Conservation (phyloP, 1,140 invertebrate species). For the Trichonephila clavata region DNA sequence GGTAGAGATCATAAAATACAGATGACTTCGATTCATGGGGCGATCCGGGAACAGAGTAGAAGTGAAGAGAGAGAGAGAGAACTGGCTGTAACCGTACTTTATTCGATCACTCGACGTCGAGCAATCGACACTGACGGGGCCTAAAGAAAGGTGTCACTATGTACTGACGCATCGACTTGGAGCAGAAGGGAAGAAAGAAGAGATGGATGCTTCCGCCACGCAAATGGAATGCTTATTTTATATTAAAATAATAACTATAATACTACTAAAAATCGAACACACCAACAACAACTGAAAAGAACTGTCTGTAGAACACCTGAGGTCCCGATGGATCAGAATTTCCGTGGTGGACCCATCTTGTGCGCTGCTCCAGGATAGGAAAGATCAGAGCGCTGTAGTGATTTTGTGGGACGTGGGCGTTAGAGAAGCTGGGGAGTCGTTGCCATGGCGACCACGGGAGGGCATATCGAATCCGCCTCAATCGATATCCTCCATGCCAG, state of each 20-base stretch:
- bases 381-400: conserved; percentile 13
- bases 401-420: conserved; percentile 60
- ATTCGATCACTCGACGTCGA: conserved; percentile 37
- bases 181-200: not conserved
- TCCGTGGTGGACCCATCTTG: conserved; percentile 10
- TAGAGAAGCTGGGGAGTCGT: conserved; percentile 72
- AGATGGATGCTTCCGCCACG: not conserved
- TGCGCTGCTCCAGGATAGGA: not conserved
- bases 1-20: conserved; percentile 16
- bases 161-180: conserved; percentile 16
- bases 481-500: conserved; percentile 28
- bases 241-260: too few relatives aligned
- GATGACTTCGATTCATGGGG: conserved; percentile 36
- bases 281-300: not conserved
- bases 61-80: not conserved
- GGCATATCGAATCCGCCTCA: conserved; percentile 37
- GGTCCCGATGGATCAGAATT: conserved; percentile 11
- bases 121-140: not conserved
- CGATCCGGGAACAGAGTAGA: not conserved
- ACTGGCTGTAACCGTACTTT: conserved; percentile 16
- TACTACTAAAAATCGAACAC: not conserved
- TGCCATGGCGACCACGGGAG: conserved; percentile 50
- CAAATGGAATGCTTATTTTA: not conserved
- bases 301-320: conserved; percentile 16
- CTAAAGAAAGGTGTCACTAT: conserved; percentile 41